Evolutionary conservation across 2,888 invertebrate species (phyloP), one percentile per base, ranked within the genome.

Genomic region (Agrotis ipsilon): DNA sequence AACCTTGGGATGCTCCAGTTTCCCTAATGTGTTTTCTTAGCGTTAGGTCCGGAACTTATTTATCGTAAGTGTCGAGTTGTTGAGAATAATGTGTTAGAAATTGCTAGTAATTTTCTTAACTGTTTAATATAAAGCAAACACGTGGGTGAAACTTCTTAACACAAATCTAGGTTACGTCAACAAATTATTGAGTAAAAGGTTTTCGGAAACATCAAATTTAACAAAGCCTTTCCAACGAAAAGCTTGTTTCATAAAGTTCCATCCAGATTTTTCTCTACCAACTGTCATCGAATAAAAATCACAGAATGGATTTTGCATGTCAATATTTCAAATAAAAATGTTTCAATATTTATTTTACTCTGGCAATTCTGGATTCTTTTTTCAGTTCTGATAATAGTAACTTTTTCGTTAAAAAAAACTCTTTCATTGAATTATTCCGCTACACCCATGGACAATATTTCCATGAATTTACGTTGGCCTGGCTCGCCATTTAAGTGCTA

Each of bases 1-100:
- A 74, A 49, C 49, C 51, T 32, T 61, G 32, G 24, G 16, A 64
- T 48, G 57, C 32, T 61, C 57, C 18, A 51, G 46, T 72, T 72
- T 75, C 46, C 3, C 21, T 64, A 76, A 52, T 75, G 64, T 75
- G 57, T 75, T 78, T 78, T 65, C 64, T 3, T 27, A 52, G 58
- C 24, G 46, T 71, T 78, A 48, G 16, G 27, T 61, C 48, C 2
- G 1, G 51, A 52, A 49, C 45, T 62, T 24, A 57, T 57, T 75
- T 78, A 72, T 48, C 14, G 21, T 62, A 48, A 68, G 46, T 61
- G 46, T 18, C 3, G 4, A n/a, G 7, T 24, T 14, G 14, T 51
- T 57, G 43, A 74, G 21, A 59, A 59, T 45, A 39, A 46, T 43
- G 27, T 48, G 27, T 43, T 48, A 21, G 27, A 48, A 49, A 48